Percentiles rank a stretch among this genome's conserved stretches.
Conservation (phyloP, 2,888 invertebrate species). For the Cephus runcator region DNA sequence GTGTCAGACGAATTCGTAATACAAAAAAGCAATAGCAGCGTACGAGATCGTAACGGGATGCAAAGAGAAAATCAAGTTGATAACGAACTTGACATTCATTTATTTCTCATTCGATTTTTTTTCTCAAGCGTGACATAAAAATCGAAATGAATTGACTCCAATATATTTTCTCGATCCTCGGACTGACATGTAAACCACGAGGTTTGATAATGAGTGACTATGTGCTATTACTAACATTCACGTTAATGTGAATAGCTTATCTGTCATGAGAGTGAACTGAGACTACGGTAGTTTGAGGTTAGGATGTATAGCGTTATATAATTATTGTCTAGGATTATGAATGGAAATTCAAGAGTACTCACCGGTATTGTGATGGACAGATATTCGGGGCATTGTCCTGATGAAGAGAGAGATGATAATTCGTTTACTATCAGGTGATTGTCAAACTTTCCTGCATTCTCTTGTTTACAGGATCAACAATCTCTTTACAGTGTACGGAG, state of each 20-base stretch:
- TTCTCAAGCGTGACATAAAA: too few relatives aligned
- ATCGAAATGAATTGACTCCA: too few relatives aligned
- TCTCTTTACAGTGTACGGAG: background rate
- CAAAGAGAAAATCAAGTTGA: too few relatives aligned
- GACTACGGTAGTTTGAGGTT: background rate
- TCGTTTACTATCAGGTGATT: slow-evolving; percentile 19
- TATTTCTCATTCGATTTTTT: too few relatives aligned
- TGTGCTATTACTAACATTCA: too few relatives aligned
- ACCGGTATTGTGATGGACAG: background rate
- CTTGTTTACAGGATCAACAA: slow-evolving; percentile 22
- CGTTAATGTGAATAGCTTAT: too few relatives aligned
- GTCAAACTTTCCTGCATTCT: slow-evolving; percentile 52
- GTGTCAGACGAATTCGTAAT: slow-evolving; percentile 30
- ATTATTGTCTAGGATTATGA: background rate
- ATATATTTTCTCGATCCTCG: too few relatives aligned
- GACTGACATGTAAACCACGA: too few relatives aligned
- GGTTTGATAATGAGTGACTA: too few relatives aligned
- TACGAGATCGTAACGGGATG: too few relatives aligned
- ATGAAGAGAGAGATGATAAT: background rate
- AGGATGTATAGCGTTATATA: background rate
- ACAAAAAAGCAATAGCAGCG: too few relatives aligned
- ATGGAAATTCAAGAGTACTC: background rate
- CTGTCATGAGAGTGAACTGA: background rate
- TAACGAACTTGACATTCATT: too few relatives aligned
- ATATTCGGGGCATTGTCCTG: background rate